Conservation (phyloP, 1,140 invertebrate genomes). For the Nasonia longicornis region DNA sequence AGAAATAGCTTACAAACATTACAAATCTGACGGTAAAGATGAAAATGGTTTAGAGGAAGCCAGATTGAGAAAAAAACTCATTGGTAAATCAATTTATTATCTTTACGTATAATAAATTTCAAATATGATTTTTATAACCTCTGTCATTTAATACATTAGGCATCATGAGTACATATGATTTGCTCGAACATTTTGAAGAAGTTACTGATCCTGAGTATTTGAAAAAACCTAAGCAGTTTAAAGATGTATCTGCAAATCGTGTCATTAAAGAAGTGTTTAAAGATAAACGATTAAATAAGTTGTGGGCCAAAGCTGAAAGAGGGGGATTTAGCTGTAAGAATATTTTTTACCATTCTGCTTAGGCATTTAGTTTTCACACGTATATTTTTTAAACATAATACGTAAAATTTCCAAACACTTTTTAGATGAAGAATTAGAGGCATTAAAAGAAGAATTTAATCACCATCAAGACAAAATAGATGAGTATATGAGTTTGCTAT, state of each 20-base stretch:
- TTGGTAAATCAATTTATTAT: constrained; percentile 67
- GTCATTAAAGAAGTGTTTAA: constrained; percentile 83
- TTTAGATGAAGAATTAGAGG: constrained; percentile 81
- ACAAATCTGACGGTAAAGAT: constrained; percentile 85
- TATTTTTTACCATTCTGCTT: background rate
- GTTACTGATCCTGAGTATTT: constrained; percentile 72
- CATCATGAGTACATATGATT: constrained; percentile 85
- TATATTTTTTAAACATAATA: constrained; percentile 25
- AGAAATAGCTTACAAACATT: constrained; percentile 85
- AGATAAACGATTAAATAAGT: constrained; percentile 89
- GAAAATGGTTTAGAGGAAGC: constrained; percentile 89
- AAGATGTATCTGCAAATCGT: constrained; percentile 62
- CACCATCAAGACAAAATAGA: constrained; percentile 95
- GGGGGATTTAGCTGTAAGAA: constrained; percentile 81
- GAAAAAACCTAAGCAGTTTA: constrained; percentile 60
- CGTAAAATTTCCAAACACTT: constrained; percentile 27
- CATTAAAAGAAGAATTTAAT: constrained; percentile 88
- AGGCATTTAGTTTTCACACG: constrained; percentile 1
- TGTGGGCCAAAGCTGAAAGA: constrained; percentile 90
- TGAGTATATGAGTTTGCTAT: constrained; percentile 85
- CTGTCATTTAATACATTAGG: constrained; percentile 59
- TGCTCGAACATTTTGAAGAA: constrained; percentile 84
- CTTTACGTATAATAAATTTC: constrained; percentile 19
- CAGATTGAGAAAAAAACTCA: constrained; percentile 82
- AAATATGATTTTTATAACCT: constrained; percentile 27